Conservation (phyloP, 2,888 invertebrate species). For the Trichopoda pennipes region DNA sequence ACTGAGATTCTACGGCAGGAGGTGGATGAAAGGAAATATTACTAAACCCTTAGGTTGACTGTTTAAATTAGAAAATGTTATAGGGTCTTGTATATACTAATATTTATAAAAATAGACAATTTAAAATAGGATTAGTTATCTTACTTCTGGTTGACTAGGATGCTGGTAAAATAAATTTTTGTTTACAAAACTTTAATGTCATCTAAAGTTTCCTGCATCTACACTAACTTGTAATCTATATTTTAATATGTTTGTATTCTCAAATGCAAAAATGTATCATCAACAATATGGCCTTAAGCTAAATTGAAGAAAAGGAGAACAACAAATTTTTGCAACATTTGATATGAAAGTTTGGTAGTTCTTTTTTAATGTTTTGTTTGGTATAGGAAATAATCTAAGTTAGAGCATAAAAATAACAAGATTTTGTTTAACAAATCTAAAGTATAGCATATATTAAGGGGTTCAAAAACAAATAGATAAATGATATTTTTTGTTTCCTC, state of each 20-base stretch:
- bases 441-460: conserved; percentile 18
- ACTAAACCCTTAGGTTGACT: conserved; percentile 24
- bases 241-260: conserved; percentile 17
- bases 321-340: conserved; percentile 55
- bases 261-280: conserved; percentile 51
- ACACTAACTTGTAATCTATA: neutral
- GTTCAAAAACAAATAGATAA: conserved; percentile 12
- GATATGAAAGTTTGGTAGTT: conserved; percentile 38
- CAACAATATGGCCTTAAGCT: conserved; percentile 58
- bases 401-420: conserved; percentile 52
- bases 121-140: conserved; percentile 59
- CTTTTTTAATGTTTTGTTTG: conserved; percentile 8
- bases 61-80: neutral
- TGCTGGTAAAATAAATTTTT: conserved; percentile 47
- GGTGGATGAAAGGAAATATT: neutral
- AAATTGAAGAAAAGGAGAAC: conserved; percentile 48
- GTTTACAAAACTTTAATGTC: conserved; percentile 66
- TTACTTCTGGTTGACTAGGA: conserved; percentile 33
- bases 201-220: conserved; percentile 60
- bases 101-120: conserved; percentile 52
- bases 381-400: conserved; percentile 57
- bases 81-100: conserved; percentile 10
- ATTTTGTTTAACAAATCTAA: conserved; percentile 24
- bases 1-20: neutral
- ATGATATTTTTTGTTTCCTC: neutral